These are phyloP conservation scores for Hippolais icterina DNA, from an alignment of 2,113 vertebrate genomes.

Conservation along the genomic window DNA sequence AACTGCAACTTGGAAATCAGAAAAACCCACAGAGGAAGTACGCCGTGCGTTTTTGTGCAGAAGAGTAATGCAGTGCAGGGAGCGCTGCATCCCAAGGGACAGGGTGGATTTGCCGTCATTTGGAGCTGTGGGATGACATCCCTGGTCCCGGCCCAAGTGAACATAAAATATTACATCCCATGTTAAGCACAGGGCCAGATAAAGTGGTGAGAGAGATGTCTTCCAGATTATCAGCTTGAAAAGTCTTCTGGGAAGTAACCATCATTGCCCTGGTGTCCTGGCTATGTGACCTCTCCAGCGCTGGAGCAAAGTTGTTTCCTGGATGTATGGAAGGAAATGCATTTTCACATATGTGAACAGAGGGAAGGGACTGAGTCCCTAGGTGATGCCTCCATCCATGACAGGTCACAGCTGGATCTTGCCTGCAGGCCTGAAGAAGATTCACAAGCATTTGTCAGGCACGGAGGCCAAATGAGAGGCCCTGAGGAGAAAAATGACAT, in stretches of 20 bases:
- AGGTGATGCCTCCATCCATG: not conserved
- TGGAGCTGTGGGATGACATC: not conserved
- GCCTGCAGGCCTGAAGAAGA: not conserved
- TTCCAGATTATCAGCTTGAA: not conserved
- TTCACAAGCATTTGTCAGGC: not conserved
- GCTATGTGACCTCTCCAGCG: not conserved
- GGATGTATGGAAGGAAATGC: not conserved
- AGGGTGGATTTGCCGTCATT: not conserved
- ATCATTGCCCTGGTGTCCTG: not conserved
- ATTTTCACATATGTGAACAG: not conserved
- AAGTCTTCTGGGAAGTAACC: not conserved
- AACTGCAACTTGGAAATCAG: not conserved
- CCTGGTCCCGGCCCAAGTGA: not conserved
- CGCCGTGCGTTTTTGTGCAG: not conserved
- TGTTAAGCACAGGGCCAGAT: not conserved
- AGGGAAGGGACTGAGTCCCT: not conserved
- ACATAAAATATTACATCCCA: conserved; percentile 16
- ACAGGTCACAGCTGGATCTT: not conserved
- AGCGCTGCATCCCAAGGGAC: not conserved
- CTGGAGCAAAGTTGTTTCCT: not conserved
- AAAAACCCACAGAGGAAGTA: conserved; percentile 34
- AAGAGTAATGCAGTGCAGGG: not conserved
- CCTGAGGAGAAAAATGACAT: not conserved
- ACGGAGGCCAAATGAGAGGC: not conserved
- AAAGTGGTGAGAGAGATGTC: not conserved